Evolutionary conservation across 2,113 vertebrate genomes (phyloP).

Genomic region (Copsychus sechellarum): DNA sequence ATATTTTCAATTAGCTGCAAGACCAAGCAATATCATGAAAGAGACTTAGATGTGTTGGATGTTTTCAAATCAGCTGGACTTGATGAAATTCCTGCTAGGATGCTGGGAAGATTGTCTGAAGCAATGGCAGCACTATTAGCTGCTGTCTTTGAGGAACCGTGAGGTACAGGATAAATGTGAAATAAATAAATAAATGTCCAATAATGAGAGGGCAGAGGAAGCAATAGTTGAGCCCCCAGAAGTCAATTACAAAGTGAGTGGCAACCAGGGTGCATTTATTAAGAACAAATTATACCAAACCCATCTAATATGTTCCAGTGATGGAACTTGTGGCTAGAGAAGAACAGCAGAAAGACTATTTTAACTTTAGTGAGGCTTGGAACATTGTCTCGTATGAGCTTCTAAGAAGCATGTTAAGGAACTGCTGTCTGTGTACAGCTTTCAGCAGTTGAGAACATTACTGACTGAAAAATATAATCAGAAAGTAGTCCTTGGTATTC

Average conservation of each 20-base stretch:
- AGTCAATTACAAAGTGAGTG: background rate
- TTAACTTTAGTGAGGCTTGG: background rate
- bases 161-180: background rate
- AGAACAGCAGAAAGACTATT: background rate
- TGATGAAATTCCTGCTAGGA: slow-evolving; percentile 19
- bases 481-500: background rate
- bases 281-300: background rate
- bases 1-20: slow-evolving; percentile 26
- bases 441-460: background rate
- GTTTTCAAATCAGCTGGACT: slow-evolving; percentile 41
- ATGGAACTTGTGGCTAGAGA: background rate
- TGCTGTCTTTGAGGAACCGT: background rate
- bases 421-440: background rate
- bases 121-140: slow-evolving; percentile 9
- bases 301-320: background rate
- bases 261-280: background rate
- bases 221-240: background rate
- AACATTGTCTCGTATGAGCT: background rate
- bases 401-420: background rate
- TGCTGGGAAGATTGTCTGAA: background rate
- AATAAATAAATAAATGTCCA: background rate
- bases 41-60: background rate
- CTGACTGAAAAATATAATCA: background rate
- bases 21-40: background rate
- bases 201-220: background rate